A percentile compares a stretch with the other conserved stretches of the same genome.
These are phyloP conservation scores for Melieria picta DNA, from an alignment of 2,888 invertebrate species.

Conservation along the genomic window DNA sequence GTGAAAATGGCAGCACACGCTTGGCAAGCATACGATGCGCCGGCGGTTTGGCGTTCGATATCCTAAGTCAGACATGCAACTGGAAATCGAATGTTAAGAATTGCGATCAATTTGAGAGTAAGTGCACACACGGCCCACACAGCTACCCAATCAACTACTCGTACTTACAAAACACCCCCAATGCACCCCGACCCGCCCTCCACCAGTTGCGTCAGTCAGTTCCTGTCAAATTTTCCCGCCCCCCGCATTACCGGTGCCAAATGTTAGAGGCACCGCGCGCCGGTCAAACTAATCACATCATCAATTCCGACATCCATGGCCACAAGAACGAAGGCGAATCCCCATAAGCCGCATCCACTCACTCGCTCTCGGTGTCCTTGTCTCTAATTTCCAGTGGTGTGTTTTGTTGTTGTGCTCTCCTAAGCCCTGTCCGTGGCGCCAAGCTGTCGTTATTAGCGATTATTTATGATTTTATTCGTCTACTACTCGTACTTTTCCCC, in stretches of 20 bases:
- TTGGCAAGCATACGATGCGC: constrained; percentile 91
- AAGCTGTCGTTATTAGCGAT: constrained; percentile 17
- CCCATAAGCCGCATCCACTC: no score
- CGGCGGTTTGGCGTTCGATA: constrained; percentile 91
- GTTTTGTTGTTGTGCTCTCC: constrained; percentile 12
- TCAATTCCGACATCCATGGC: background rate
- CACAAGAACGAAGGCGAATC: background rate
- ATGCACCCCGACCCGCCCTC: no score
- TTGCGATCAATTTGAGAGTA: constrained; percentile 94
- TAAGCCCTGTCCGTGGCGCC: constrained; percentile 17
- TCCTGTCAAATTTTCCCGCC: no score
- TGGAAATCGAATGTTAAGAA: constrained; percentile 97
- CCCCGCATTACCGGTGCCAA: background rate
- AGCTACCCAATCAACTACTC: no score
- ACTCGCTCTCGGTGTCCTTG: background rate
- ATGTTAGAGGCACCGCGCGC: constrained; percentile 14
- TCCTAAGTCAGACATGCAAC: constrained; percentile 94
- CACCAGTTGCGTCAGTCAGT: no score
- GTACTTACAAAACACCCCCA: background rate
- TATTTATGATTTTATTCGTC: background rate
- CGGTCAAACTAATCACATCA: constrained; percentile 6
- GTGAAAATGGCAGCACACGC: constrained; percentile 85
- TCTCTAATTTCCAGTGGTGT: constrained; percentile 29
- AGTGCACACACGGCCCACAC: constrained; percentile 68
- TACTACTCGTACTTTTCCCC: no score